Conservation (phyloP, 2,888 invertebrate species). For the Dichetophora obliterata region DNA sequence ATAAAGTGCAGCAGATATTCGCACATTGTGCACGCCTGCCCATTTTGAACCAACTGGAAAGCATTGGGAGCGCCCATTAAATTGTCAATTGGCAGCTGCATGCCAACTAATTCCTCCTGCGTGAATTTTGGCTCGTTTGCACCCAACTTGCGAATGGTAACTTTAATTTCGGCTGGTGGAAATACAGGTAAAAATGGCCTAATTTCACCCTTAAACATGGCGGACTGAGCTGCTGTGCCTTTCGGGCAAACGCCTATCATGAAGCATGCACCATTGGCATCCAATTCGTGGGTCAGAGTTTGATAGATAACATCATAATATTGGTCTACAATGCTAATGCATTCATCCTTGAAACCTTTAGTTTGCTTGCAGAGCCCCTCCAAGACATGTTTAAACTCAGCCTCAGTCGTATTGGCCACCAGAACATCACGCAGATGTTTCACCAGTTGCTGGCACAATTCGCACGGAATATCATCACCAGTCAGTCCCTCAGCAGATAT, state of each 20-base stretch:
- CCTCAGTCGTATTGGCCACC: constrained; percentile 86
- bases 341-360: constrained; percentile 80
- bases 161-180: constrained; percentile 68
- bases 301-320: constrained; percentile 83
- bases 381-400: constrained; percentile 83
- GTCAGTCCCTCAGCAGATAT: constrained; percentile 18
- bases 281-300: constrained; percentile 77
- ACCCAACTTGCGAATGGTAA: constrained; percentile 62
- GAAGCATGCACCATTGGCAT: constrained; percentile 79
- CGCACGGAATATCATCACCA: constrained; percentile 80
- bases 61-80: constrained; percentile 68
- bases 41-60: constrained; percentile 67
- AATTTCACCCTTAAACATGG: constrained; percentile 67
- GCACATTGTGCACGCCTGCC: constrained; percentile 79
- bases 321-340: constrained; percentile 81
- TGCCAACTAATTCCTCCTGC: constrained; percentile 61
- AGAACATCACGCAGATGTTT: constrained; percentile 83
- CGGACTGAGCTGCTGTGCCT: constrained; percentile 45
- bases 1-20: constrained; percentile 85
- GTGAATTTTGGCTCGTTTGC: constrained; percentile 63
- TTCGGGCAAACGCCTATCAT: constrained; percentile 73
- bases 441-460: constrained; percentile 87
- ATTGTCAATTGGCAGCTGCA: constrained; percentile 72
- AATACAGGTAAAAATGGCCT: constrained; percentile 75
- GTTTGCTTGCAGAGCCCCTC: constrained; percentile 86